Evolutionary conservation across 1,140 invertebrate genomes (phyloP).

Genomic region (Sinella curviseta): DNA sequence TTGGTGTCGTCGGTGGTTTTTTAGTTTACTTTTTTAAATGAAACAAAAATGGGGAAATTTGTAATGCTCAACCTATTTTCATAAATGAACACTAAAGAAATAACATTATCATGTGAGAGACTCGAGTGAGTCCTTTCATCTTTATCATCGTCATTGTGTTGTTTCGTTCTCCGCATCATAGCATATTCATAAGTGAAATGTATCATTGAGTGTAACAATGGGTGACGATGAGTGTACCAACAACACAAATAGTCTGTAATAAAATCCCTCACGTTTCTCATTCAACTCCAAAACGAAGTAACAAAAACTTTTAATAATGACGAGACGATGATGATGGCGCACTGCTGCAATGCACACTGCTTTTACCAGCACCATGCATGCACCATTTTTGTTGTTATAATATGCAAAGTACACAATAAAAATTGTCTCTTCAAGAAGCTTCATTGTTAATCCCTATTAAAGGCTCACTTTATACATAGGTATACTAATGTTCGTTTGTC

Average conservation of each 20-base stretch:
- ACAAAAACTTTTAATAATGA: slow-evolving; percentile 21
- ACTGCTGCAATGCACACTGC: neutral
- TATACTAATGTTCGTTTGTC: too few species aligned
- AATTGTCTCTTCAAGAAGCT: too few species aligned
- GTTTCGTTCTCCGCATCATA: slow-evolving; percentile 20
- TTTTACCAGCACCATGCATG: neutral
- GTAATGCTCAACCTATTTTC: slow-evolving; percentile 32
- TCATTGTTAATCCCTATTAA: too few species aligned
- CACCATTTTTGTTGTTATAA: neutral
- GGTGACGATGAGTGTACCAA: slow-evolving; percentile 1
- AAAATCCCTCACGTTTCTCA: slow-evolving; percentile 14
- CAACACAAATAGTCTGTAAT: slow-evolving; percentile 16
- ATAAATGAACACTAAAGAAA: neutral
- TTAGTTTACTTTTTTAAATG: neutral
- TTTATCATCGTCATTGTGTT: slow-evolving; percentile 10
- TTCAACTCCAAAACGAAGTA: slow-evolving; percentile 4
- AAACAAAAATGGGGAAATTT: neutral
- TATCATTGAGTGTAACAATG: neutral
- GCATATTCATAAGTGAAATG: neutral
- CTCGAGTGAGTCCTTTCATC: neutral
- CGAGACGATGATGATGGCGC: slow-evolving; percentile 4
- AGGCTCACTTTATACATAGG: too few species aligned
- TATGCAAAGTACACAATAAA: too few species aligned
- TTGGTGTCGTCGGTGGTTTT: slow-evolving; percentile 4
- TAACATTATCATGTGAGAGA: neutral